These are phyloP conservation scores for Forbesichthys agassizii DNA, from an alignment of 2,113 vertebrate genomes.

Conservation along the genomic window DNA sequence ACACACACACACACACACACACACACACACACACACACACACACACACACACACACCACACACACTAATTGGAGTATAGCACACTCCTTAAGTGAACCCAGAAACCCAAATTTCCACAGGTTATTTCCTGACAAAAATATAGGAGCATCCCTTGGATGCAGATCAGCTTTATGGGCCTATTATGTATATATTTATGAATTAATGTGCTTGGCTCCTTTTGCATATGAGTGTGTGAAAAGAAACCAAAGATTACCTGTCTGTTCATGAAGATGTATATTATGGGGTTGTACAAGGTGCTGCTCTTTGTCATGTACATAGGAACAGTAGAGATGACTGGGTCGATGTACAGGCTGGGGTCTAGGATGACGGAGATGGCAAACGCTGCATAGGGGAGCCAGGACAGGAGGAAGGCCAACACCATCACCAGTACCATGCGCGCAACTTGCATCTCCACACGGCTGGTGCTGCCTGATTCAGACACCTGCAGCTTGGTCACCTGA, in stretches of 20 bases:
- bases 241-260: conserved; percentile 69
- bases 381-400: conserved; percentile 71
- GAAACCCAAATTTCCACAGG: too few relatives aligned
- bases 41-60: not conserved
- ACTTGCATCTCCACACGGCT: conserved; percentile 58
- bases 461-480: conserved; percentile 61
- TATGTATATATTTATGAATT: not conserved
- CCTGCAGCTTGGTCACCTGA: conserved; percentile 68
- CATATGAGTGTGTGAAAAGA: conserved; percentile 10
- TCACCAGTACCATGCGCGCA: conserved; percentile 67
- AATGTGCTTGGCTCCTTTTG: not conserved
- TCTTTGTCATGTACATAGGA: conserved; percentile 69
- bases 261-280: conserved; percentile 78
- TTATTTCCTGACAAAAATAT: too few relatives aligned
- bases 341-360: conserved; percentile 62
- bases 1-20: not conserved
- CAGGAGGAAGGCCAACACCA: conserved; percentile 70
- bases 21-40: not conserved
- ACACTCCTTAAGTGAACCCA: not conserved
- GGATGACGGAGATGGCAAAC: conserved; percentile 62
- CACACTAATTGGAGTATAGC: not conserved
- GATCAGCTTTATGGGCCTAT: not conserved
- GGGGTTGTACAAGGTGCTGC: conserved; percentile 71
- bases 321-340: conserved; percentile 65
- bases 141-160: not conserved